Base-by-base conservation (phyloP, 2,888 invertebrate genomes). In the Candidula unifasciata region DNA sequence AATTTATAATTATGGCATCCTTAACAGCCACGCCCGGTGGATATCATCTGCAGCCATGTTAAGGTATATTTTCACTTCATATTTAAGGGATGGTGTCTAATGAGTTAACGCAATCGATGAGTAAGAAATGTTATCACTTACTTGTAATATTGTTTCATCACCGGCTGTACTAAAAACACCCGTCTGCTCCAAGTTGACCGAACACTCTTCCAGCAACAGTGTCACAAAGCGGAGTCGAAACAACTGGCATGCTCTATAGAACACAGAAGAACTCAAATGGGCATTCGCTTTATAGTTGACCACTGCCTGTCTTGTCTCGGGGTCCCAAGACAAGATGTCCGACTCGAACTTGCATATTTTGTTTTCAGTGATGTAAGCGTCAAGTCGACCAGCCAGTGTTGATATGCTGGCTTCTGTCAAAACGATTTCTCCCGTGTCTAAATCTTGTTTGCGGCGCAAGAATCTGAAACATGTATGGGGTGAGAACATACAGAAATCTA, bases 221-320 rank as follows among this genome's bases (percentile, higher is more conserved):
- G 57, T 77, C n/a, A 81, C 78, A 37, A 85, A 69, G 18, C 27
- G 54, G 6, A 77, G 6, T 24, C 76, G 44, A 13, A 77, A 57
- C 52, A 85, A 21, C 33, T 77, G 77, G 52, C 81, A 81, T 8
- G 85, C 85, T 18, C 80, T 27, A 64, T 80, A 84, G 71, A 84
- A 84, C n/a, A 80, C 35, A 0, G 80, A 74, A 18, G 77, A 76
- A 33, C 77, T 64, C 5, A 16, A 10, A 21, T 18, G 10, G 18
- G 27, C 6, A 1, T 69, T 69, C 10, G 79, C n/a, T 60, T 77
- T 81, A 35, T 76, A 78, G 64, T 60, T 68, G 68, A 85, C 52
- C 24, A 78, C 44, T 21, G 30, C 30, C 35, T 68, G 54, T 57
- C 78, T 37, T 5, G 78, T 60, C n/a, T 2, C 37, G 3, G 37